These are phyloP conservation scores for Penaeus monodon DNA, from an alignment of 2,888 invertebrate genomes.

Conservation along the genomic window DNA sequence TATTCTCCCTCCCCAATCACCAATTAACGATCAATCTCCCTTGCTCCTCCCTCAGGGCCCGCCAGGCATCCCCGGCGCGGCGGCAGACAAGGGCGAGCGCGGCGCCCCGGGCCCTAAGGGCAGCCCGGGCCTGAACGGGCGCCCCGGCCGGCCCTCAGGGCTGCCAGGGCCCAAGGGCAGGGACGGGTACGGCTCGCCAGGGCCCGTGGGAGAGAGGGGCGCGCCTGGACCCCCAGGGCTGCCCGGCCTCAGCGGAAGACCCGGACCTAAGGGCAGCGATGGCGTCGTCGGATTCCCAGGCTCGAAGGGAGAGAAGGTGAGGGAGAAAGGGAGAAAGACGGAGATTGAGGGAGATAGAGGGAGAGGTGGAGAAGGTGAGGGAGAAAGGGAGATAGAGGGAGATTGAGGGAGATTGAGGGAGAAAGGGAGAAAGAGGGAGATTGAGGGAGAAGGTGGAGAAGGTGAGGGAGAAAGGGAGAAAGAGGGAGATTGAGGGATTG, in stretches of 20 bases:
- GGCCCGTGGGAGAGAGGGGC: conserved; percentile 81
- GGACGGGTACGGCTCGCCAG: conserved; percentile 70
- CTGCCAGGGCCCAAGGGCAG: conserved; percentile 71
- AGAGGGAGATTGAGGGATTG: no score
- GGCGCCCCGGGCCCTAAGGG: conserved; percentile 69
- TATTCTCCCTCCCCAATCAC: no score
- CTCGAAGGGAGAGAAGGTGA: conserved; percentile 63
- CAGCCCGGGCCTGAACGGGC: conserved; percentile 67
- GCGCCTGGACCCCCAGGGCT: conserved; percentile 80
- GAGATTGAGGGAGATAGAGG: no score
- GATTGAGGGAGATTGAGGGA: no score
- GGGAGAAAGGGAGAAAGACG: no score
- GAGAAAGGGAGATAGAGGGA: no score
- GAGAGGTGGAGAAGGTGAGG: no score
- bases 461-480: no score
- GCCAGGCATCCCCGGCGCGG: conserved; percentile 74
- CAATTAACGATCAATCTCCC: not conserved
- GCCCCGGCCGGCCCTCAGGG: conserved; percentile 76
- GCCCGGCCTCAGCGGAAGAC: conserved; percentile 79
- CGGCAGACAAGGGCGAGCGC: conserved; percentile 69
- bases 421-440: no score
- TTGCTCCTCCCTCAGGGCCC: conserved; percentile 69
- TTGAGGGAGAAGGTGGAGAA: no score
- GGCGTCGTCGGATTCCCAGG: conserved; percentile 81
- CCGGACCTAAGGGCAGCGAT: conserved; percentile 80